phyloP scores from a whole-genome alignment of 2,113 vertebrate genomes.

The Corynorhinus townsendii region DNA sequence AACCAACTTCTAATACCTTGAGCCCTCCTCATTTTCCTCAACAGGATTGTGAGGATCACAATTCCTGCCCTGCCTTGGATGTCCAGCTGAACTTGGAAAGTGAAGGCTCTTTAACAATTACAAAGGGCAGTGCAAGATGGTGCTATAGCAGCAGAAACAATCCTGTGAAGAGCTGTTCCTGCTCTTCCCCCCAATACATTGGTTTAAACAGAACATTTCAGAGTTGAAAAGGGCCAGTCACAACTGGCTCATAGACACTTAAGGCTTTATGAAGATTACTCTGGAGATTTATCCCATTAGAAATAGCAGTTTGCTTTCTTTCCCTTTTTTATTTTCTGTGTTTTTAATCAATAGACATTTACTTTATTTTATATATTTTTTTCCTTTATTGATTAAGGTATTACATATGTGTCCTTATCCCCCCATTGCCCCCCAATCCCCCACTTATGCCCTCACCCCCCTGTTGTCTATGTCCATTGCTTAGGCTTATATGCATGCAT shows the following conservation, averaged over 20 bases:
- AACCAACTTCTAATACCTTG: background rate
- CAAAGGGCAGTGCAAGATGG: background rate
- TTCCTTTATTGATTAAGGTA: too few relatives aligned
- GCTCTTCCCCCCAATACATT: background rate
- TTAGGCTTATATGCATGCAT: too few relatives aligned
- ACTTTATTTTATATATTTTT: too few relatives aligned
- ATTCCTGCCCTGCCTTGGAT: background rate
- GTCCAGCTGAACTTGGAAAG: background rate
- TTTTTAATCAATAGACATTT: background rate
- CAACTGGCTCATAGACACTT: background rate
- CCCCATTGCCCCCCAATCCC: too few relatives aligned
- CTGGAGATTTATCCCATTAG: background rate
- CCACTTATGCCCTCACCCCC: too few relatives aligned
- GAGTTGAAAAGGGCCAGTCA: background rate
- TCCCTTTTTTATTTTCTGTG: background rate
- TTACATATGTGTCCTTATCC: too few relatives aligned
- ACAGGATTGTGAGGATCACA: background rate
- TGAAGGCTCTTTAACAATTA: background rate
- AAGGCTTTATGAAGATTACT: background rate
- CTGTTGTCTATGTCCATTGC: too few relatives aligned
- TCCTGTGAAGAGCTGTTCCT: background rate
- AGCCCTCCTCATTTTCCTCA: background rate
- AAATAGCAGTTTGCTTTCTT: background rate
- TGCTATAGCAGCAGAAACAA: background rate
- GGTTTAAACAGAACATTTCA: background rate